Percentiles rank a stretch among this genome's conserved stretches.
Evolutionary conservation across 1,140 invertebrate species (phyloP).

Genomic region (Zaprionus capensis): DNA sequence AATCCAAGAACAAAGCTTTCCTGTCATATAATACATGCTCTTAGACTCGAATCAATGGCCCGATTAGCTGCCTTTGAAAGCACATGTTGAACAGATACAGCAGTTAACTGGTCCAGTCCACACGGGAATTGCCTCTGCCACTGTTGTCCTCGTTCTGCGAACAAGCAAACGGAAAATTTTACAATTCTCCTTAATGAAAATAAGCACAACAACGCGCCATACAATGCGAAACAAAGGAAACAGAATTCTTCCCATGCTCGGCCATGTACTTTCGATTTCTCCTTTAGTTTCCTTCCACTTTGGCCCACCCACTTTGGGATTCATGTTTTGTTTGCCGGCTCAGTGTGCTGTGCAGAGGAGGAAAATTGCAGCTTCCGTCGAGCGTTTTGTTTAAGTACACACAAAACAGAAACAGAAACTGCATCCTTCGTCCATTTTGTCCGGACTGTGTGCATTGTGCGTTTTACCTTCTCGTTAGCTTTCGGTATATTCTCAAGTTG

Average conservation of each 20-base stretch:
- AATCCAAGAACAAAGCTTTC: neutral
- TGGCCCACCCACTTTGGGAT: slow-evolving; percentile 1
- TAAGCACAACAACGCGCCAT: slow-evolving; percentile 16
- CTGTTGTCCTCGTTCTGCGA: slow-evolving; percentile 9
- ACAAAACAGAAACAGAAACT: slow-evolving; percentile 29
- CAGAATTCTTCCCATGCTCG: slow-evolving; percentile 11
- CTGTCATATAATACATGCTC: neutral
- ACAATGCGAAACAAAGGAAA: slow-evolving; percentile 29
- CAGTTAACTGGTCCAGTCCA: slow-evolving; percentile 2
- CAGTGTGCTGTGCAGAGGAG: slow-evolving; percentile 10
- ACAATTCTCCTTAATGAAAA: slow-evolving; percentile 24
- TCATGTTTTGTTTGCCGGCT: slow-evolving; percentile 11
- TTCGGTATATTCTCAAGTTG: slow-evolving; percentile 6
- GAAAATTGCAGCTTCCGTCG: slow-evolving; percentile 20
- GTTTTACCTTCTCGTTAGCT: slow-evolving; percentile 11
- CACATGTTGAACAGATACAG: slow-evolving; percentile 1
- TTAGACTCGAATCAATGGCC: neutral
- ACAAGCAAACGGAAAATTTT: slow-evolving; percentile 18
- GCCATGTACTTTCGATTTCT: slow-evolving; percentile 14
- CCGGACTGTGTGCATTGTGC: neutral
- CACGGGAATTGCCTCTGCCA: neutral
- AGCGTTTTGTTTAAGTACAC: slow-evolving; percentile 23
- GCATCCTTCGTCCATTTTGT: slow-evolving; percentile 7
- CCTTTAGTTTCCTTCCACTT: slow-evolving; percentile 7
- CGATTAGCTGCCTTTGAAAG: slow-evolving; percentile 4